Evolutionary conservation across 2,113 vertebrate genomes (phyloP), one percentile per base, ranked within the genome.

Genomic region (Poeciliopsis occidentalis): DNA sequence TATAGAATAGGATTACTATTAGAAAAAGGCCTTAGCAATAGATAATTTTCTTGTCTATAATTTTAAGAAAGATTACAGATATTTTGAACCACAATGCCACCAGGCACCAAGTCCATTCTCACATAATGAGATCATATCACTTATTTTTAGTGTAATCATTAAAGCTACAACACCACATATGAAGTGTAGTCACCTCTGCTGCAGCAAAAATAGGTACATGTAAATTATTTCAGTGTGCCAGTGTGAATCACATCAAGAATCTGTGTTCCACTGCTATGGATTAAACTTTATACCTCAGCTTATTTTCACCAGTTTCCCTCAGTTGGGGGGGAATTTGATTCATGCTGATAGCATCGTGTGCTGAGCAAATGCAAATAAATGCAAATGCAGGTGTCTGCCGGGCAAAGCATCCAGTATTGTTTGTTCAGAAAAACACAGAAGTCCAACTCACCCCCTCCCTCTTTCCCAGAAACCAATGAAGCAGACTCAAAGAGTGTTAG

Each of bases 261-360:
- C 11, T 4, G 64, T 51, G n/a, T 32, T 30, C 60, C 32, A 44
- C 5, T 64, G 68, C 68, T 69, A 61, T 29, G 54, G 12, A 44
- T 37, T 66, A 22, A 75, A 41, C 71, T 72, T 64, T 65, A 44
- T 24, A 76, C 78, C 81, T 73, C 71, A 78, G 62, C 68, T 66
- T 51, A 62, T 84, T 71, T 75, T 77, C 69, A 65, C 70, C 70
- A 60, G 73, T 67, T 47, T 47, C 69, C 68, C 51, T 71, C 34
- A 4, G 47, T 84, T 0, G n/a, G 37, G 12, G 12, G n/a, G 32
- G 66, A 44, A 24, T 26, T 51, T 77, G 69, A 80, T 74, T 77
- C 11, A 29, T 73, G 83, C 72, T 69, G 79, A 80, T 75, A 31
- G 71, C 4, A 60, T 30, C 3, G 12, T 60, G 69, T 24, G 19